Percentiles rank a stretch among this genome's conserved stretches.
Evolutionary conservation across 1,140 invertebrate genomes (phyloP).

Genomic region (Mya arenaria): DNA sequence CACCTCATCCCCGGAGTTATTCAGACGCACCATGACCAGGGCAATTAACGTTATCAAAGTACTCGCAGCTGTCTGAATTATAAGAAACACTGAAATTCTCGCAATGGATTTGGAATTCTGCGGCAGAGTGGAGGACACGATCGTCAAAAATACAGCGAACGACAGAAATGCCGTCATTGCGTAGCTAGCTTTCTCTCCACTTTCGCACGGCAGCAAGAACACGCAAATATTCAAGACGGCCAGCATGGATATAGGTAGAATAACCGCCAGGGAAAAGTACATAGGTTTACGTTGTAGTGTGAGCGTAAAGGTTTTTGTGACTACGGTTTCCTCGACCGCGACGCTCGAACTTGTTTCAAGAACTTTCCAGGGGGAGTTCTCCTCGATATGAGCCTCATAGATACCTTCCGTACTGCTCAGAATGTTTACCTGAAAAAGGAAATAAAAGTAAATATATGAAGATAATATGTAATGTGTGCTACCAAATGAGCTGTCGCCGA

Average conservation of each 20-base stretch:
- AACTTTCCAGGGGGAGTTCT: slow-evolving; percentile 24
- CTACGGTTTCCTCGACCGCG: not conserved
- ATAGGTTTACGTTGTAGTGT: slow-evolving; percentile 21
- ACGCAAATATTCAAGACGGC: too few relatives aligned
- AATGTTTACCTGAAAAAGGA: slow-evolving; percentile 12
- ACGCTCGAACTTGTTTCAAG: not conserved
- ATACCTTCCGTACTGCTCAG: slow-evolving; percentile 8
- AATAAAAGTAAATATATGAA: too few relatives aligned
- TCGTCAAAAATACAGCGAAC: slow-evolving; percentile 43
- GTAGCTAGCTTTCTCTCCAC: slow-evolving; percentile 30
- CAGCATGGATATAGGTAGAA: too few relatives aligned
- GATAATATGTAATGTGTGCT: too few relatives aligned
- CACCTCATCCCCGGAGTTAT: too few relatives aligned
- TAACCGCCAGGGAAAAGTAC: too few relatives aligned
- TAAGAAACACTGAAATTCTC: slow-evolving; percentile 17
- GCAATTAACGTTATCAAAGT: slow-evolving; percentile 4
- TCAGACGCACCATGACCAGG: not conserved
- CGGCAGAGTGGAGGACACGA: slow-evolving; percentile 33
- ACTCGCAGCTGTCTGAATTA: slow-evolving; percentile 1
- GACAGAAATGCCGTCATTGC: slow-evolving; percentile 35
- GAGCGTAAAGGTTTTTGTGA: not conserved
- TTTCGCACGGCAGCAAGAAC: slow-evolving; percentile 17
- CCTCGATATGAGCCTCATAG: not conserved
- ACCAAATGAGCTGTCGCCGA: too few relatives aligned
- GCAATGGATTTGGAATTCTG: slow-evolving; percentile 27